Evolutionary conservation across 2,113 vertebrate species (phyloP).

Genomic region (Urocolius indicus): DNA sequence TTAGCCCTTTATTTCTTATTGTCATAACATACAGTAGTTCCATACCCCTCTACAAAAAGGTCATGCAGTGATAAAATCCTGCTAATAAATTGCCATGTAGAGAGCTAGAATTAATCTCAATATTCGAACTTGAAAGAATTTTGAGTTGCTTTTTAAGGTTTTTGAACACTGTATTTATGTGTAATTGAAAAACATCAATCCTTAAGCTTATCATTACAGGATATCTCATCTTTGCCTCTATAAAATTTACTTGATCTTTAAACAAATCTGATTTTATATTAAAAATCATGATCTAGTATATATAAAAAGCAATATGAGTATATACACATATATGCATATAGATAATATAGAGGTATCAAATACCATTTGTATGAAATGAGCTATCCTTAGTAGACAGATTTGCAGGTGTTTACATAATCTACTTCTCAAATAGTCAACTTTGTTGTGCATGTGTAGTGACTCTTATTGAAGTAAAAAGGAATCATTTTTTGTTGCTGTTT

Average conservation of each 20-base stretch:
- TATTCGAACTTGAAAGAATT: not conserved
- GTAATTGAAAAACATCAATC: not conserved
- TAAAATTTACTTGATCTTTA: not conserved
- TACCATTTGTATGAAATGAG: not conserved
- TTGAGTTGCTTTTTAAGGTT: not conserved
- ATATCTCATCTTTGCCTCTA: not conserved
- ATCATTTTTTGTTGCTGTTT: not conserved
- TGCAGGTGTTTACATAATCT: not conserved
- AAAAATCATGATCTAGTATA: not conserved
- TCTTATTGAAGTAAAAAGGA: not conserved
- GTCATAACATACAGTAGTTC: not conserved
- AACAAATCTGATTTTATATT: not conserved
- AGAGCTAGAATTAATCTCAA: not conserved
- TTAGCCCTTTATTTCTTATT: not conserved
- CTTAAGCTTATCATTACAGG: not conserved
- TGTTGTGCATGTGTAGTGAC: not conserved
- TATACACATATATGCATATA: not conserved
- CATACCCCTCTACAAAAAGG: not conserved
- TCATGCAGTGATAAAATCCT: not conserved
- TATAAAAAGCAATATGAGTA: not conserved
- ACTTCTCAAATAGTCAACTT: not conserved
- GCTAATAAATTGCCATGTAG: not conserved
- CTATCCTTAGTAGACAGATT: not conserved
- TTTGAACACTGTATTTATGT: not conserved
- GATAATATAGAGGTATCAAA: not conserved